Base-by-base conservation (phyloP, 2,113 vertebrate genomes). In the Epinephelus moara region DNA sequence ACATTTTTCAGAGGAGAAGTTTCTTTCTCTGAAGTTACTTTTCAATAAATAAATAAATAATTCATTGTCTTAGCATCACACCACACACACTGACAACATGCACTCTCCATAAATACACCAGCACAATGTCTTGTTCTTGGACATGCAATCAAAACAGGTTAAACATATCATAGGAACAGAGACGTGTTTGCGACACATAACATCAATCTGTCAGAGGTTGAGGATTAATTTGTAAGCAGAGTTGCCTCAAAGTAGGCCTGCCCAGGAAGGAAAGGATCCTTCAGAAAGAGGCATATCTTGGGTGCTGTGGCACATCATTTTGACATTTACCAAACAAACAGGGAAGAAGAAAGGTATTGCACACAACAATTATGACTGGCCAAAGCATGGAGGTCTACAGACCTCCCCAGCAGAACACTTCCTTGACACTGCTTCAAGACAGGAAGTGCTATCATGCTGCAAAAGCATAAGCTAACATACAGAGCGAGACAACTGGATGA, bases 251-350 rank as follows among this genome's bases (percentile, higher is more conserved):
- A 50, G 25, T 23, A 37, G 15, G 27, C 4, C 9, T 89, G 77
- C 85, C 67, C 27, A 40, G 52, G 94, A 94, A 90, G 94, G 89
- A 78, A 84, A 90, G 5, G 52, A 88, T 83, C 79, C 87, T 94
- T 92, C 88, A 93, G 77, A 75, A 73, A 61, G 18, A 64, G 27
- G 21, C 42, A 76, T 57, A 74, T 88, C 17, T 81, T 60, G 53
- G 56, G 33, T 63, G 73, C 72, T 80, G 33, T 21, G 81, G 37
- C 27, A 68, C 57, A 78, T 83, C 49, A 74, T 25, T 50, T 47
- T 81, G 88, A 89, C 85, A 92, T 92, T 91, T 85, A 91, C 63
- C 25, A 91, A 81, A 86, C 85, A 87, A 79, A 91, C 33, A 84
- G 37, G 18, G 27, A 19, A 61, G 70, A 78, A 85, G n/a, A 42